Evolutionary conservation across 2,888 invertebrate genomes (phyloP).

Genomic region (Chaetogeoica ovagalla): DNA sequence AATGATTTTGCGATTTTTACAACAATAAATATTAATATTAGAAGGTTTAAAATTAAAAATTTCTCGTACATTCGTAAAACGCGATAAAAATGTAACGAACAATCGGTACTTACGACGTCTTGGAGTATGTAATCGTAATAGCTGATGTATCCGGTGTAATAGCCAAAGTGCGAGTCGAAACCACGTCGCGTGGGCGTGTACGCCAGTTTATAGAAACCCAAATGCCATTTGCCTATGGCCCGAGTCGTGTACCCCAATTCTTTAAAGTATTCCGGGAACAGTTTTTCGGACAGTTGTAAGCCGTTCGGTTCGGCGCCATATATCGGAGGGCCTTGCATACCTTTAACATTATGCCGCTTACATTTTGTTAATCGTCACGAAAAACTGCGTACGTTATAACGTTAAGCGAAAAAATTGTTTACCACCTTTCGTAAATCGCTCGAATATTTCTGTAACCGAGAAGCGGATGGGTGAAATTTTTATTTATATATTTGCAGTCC

Average conservation of each 20-base stretch:
- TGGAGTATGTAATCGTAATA: conserved; percentile 71
- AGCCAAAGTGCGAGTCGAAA: conserved; percentile 79
- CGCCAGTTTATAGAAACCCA: conserved; percentile 74
- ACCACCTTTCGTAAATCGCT: too few species aligned
- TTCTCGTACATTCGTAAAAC: too few species aligned
- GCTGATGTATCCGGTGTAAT: conserved; percentile 75
- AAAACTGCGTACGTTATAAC: too few species aligned
- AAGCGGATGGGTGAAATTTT: too few species aligned
- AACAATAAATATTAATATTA: too few species aligned
- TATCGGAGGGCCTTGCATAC: conserved; percentile 74
- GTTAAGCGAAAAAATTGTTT: too few species aligned
- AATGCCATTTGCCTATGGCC: conserved; percentile 88
- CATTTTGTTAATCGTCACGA: too few species aligned
- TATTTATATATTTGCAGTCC: too few species aligned
- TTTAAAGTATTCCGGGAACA: conserved; percentile 72
- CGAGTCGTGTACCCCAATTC: conserved; percentile 75
- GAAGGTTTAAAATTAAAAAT: too few species aligned
- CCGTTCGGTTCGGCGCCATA: conserved; percentile 71
- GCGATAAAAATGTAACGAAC: neutral
- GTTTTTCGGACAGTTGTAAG: conserved; percentile 69
- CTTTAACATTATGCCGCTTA: conserved; percentile 59
- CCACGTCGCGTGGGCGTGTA: conserved; percentile 76
- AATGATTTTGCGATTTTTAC: too few species aligned
- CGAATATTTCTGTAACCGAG: too few species aligned
- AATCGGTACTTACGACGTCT: conserved; percentile 59